Evolutionary conservation across 53 echinoderm and acorn worm genomes (phyloP), one percentile per base, ranked within the genome.

Genomic region (Holothuria scabra): DNA sequence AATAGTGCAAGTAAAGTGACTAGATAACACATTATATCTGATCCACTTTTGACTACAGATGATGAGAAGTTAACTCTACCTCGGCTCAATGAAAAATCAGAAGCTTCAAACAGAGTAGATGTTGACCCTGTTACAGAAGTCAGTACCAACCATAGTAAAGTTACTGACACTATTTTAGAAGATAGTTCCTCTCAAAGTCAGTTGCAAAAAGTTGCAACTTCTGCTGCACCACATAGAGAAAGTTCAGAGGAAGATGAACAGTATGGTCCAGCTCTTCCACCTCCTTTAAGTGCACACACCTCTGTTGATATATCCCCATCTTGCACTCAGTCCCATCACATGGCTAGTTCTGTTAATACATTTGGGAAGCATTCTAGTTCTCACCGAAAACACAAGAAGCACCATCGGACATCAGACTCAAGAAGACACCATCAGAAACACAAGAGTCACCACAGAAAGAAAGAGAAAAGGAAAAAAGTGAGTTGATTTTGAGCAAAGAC

Each of bases 201-300:
- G 18, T 18, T 52, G 52, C 52, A 52, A 52, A 52, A 1, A 16
- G 52, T 52, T 14, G 16, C 3, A 52, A 52, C 52, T 18, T 18
- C 0, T 52, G 52, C 52, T 16, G 8, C 52, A 52, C 18, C 52
- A 52, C 0, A 52, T 52, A 52, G 52, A 52, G 52, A 18, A 18
- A 52, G 52, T 16, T 16, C 52, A 24, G 44, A 67, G 21, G 59
- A 84, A 25, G 91, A 91, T n/a, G 91, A 72, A 26, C 28, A 69
- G 49, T 91, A 91, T 76, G 91, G 91, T 22, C 91, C 91, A 3
- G 46, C 60, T 12, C 88, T 91, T 11, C 91, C 91, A 11, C 91
- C 91, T 22, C 61, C 84, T 20, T 71, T 28, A 24, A 3, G 22
- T 32, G 28, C 3, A 33, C 58, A 25, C 5, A 4, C 21, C 5